Evolutionary conservation across 2,797 vertebrate genomes (phyloP).

Genomic region (Myotis vivesi): DNA sequence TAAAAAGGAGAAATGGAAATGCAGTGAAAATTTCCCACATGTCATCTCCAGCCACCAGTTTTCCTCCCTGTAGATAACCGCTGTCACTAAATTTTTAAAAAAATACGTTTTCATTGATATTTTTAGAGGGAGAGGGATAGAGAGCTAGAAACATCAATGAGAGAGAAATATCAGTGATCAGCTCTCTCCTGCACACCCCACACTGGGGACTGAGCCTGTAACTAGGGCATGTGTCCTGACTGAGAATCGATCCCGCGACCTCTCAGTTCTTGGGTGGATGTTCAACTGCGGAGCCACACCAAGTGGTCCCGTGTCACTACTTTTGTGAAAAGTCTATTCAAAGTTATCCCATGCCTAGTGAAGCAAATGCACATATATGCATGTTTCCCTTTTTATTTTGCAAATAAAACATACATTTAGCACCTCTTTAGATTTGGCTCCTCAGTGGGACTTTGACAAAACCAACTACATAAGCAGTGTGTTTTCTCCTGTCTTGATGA

Average conservation of each 20-base stretch:
- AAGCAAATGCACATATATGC: background rate
- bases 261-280: too few relatives aligned
- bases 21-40: background rate
- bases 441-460: background rate
- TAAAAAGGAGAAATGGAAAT: background rate
- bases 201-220: too few relatives aligned
- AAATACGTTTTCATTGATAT: too few relatives aligned
- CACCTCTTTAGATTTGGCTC: background rate
- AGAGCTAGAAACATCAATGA: too few relatives aligned
- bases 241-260: too few relatives aligned
- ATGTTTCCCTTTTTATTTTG: background rate
- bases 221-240: too few relatives aligned
- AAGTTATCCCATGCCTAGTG: background rate
- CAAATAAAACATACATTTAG: background rate
- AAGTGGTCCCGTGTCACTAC: too few relatives aligned
- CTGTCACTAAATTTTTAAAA: background rate
- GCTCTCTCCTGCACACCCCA: too few relatives aligned
- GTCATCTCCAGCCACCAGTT: background rate
- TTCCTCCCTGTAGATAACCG: background rate
- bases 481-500: background rate
- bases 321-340: background rate
- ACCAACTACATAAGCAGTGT: background rate
- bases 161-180: too few relatives aligned
- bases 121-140: too few relatives aligned
- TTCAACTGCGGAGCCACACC: too few relatives aligned